A percentile compares a stretch with the other conserved stretches of the same genome.
Conservation (phyloP, 2,797 vertebrate genomes). For the Poliocrania exsul region DNA sequence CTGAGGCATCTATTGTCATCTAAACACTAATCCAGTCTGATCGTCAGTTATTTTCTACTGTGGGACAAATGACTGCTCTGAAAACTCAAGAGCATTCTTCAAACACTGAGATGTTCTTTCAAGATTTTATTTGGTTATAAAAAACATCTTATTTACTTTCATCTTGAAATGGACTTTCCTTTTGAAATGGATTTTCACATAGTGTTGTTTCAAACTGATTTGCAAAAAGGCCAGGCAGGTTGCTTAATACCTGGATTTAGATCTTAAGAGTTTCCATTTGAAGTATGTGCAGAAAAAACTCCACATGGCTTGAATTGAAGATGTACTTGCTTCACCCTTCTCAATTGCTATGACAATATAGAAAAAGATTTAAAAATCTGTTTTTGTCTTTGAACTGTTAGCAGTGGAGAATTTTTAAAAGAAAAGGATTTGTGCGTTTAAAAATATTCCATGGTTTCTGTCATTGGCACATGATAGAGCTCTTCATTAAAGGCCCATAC, state of each 20-base stretch:
- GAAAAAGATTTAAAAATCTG: constrained; percentile 23
- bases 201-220: constrained; percentile 18
- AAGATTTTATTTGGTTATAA: constrained; percentile 27
- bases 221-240: constrained; percentile 29
- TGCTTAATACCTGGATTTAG: constrained; percentile 43
- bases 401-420: not conserved
- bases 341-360: constrained; percentile 38
- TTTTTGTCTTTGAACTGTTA: constrained; percentile 5
- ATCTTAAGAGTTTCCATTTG: not conserved
- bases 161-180: constrained; percentile 17
- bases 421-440: constrained; percentile 28
- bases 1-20: not conserved
- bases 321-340: not conserved
- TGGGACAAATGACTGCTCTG: not conserved
- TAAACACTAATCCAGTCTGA: not conserved
- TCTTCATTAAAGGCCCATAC: constrained; percentile 59
- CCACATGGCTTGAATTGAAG: constrained; percentile 38
- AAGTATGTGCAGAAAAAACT: constrained; percentile 5
- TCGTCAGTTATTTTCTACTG: constrained; percentile 11
- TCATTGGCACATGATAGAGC: constrained; percentile 45
- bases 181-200: constrained; percentile 34
- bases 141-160: constrained; percentile 30
- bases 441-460: constrained; percentile 57
- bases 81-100: not conserved
- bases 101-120: constrained; percentile 42